Base-by-base conservation (phyloP, 2,113 vertebrate species). In the Pao palembangensis region DNA sequence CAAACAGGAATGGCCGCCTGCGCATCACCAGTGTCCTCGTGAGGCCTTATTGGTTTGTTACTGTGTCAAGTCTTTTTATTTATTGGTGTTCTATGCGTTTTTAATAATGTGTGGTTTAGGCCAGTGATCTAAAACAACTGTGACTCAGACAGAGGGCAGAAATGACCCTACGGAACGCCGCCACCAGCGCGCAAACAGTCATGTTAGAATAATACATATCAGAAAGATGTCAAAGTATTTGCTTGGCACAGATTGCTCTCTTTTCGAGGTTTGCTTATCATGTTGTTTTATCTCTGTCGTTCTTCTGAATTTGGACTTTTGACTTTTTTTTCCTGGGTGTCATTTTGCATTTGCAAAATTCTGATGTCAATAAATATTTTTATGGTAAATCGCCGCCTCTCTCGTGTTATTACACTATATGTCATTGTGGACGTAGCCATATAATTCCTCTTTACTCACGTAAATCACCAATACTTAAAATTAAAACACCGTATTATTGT, bases 301-400 rank as follows among this genome's bases (percentile, higher is more conserved):
- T 79, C 25, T 61, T 74, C 34, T 67, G 61, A 61, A 55, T 67
- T 80, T 74, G 63, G 52, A 77, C 75, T 75, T 77, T 76, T 72
- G 71, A 65, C 18, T 76, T 58, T 41, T 66, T 34, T 79, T 68
- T 64, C 71, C 58, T 67, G 48, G 64, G 68, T 78, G 59, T 71
- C 57, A 65, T 75, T 80, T 78, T 43, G 61, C 60, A 72, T 77
- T 18, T 51, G 58, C 51, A 78, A 71, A 44, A 83, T 75, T 70
- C 69, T 83, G 64, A 79, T 75, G 78, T 87, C 75, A 85, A 84
- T 87, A 80, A 86, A 89, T 86, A 81, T 89, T 86, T 87, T 85
- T 88, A 38, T 38, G 34, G 34, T 38, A 38, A 38, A 38, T 38
- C 10, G 8, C 11, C 1, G 34, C 34, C 34, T 38, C 34, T 12